These are phyloP conservation scores for Empis livida DNA, from an alignment of 2,888 invertebrate genomes.

Conservation along the genomic window DNA sequence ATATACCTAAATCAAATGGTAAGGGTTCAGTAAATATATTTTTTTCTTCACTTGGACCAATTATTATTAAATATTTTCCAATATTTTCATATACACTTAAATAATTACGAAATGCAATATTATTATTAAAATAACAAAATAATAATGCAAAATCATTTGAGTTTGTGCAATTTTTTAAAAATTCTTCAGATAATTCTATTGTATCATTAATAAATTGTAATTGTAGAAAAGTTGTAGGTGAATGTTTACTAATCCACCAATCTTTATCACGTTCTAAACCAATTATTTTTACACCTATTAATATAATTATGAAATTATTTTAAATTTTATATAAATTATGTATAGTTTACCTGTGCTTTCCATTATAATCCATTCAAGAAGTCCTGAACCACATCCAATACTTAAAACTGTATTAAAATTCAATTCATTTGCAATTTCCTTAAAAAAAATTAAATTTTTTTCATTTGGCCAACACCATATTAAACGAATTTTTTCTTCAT, in stretches of 20 bases:
- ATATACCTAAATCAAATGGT: not conserved
- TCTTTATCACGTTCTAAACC: constrained; percentile 66
- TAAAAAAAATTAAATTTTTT: constrained; percentile 47
- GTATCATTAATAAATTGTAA: constrained; percentile 41
- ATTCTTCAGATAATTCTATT: constrained; percentile 19
- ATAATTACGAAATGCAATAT: constrained; percentile 53
- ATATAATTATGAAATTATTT: not conserved
- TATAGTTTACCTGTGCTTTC: constrained; percentile 45
- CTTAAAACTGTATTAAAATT: constrained; percentile 45
- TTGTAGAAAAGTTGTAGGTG: constrained; percentile 56
- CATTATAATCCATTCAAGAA: constrained; percentile 68
- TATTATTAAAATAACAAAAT: constrained; percentile 73
- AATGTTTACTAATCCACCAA: constrained; percentile 71
- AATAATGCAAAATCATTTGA: constrained; percentile 41
- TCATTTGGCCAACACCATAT: constrained; percentile 65
- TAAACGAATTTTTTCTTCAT: constrained; percentile 37
- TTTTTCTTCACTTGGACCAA: constrained; percentile 47
- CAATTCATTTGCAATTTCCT: constrained; percentile 34
- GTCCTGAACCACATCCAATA: constrained; percentile 66
- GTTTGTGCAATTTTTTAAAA: constrained; percentile 34
- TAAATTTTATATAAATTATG: not conserved
- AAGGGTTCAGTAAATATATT: not conserved
- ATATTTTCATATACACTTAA: constrained; percentile 40
- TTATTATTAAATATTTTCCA: constrained; percentile 55
- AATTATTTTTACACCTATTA: constrained; percentile 45